Conservation (phyloP, 1,140 invertebrate genomes). For the Parapsyche elsis region DNA sequence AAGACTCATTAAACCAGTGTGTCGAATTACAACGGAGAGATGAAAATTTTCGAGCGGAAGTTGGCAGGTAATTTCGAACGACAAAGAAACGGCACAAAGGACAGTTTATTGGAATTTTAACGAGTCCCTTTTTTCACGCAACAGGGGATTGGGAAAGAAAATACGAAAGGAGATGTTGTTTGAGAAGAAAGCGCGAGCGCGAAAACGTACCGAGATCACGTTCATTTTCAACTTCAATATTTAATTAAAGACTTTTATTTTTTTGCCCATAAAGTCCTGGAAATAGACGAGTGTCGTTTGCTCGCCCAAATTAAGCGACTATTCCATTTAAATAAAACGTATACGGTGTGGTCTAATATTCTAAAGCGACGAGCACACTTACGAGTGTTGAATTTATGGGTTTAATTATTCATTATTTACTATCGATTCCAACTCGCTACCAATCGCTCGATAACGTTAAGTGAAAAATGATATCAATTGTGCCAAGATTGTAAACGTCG, state of each 20-base stretch:
- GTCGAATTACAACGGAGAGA: background rate
- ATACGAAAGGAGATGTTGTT: background rate
- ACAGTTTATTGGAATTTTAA: slow-evolving; percentile 34
- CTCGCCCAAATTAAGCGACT: no score
- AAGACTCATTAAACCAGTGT: no score
- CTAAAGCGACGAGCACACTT: no score
- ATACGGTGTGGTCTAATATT: no score
- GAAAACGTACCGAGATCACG: background rate
- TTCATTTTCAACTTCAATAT: slow-evolving; percentile 22
- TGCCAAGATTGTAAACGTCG: no score
- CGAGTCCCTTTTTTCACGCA: slow-evolving; percentile 23
- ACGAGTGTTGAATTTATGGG: no score
- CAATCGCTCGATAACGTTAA: no score
- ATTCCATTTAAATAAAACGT: no score
- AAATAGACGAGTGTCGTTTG: background rate
- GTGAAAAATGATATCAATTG: no score
- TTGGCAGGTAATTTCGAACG: slow-evolving; percentile 15
- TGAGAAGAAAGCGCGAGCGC: background rate
- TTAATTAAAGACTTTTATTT: slow-evolving; percentile 15
- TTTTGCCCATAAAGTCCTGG: background rate
- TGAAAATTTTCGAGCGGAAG: slow-evolving; percentile 10
- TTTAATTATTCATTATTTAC: no score
- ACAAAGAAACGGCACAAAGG: slow-evolving; percentile 31
- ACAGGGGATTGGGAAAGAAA: slow-evolving; percentile 13
- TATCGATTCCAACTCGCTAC: no score